Evolutionary conservation across 37 sponge, comb jelly and placozoan genomes (phyloP).

Genomic region (Chondrilla cf. caribensis): DNA sequence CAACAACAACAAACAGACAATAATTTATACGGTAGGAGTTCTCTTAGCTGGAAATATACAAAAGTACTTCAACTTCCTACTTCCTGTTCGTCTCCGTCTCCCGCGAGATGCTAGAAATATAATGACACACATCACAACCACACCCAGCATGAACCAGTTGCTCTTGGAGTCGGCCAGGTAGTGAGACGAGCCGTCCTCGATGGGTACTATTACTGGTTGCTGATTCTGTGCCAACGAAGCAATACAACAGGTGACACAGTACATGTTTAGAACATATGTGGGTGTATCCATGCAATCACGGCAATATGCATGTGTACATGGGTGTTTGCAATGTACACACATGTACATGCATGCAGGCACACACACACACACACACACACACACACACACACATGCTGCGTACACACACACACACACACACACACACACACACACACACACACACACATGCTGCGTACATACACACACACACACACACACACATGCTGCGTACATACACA

Average conservation of each 20-base stretch:
- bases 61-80: neutral
- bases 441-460: constrained; percentile 6
- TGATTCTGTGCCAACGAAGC: too few relatives aligned
- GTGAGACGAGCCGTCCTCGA: too few relatives aligned
- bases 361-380: constrained; percentile 13
- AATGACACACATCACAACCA: neutral
- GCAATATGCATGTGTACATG: neutral
- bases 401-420: constrained; percentile 20
- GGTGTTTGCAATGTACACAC: neutral
- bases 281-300: too few relatives aligned
- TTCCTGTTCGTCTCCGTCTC: constrained; percentile 5
- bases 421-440: constrained; percentile 28
- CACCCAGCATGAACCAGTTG: constrained; percentile 31
- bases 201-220: too few relatives aligned
- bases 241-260: too few relatives aligned
- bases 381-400: constrained; percentile 1
- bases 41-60: neutral
- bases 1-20: too few relatives aligned
- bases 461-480: constrained; percentile 28
- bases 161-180: constrained; percentile 10
- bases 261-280: too few relatives aligned
- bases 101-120: constrained; percentile 4
- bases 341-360: neutral
- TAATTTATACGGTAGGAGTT: neutral
- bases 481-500: neutral